A percentile compares a stretch with the other conserved stretches of the same genome.
Conservation (phyloP, 1,140 invertebrate genomes). For the Drosophila arawakana region DNA sequence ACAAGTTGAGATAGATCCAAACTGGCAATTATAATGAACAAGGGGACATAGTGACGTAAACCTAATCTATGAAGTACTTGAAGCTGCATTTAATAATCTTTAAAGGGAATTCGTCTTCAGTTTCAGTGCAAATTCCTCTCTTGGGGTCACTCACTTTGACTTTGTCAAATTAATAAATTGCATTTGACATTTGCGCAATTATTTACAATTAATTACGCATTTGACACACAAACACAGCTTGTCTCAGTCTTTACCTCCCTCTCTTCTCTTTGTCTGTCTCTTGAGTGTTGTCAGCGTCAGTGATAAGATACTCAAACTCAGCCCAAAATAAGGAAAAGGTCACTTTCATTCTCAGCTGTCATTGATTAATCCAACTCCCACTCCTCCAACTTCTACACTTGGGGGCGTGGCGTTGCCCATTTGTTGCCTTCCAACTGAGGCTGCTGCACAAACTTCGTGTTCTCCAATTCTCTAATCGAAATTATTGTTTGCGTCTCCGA, state of each 20-base stretch:
- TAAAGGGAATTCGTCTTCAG: conserved; percentile 9
- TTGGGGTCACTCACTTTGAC: conserved; percentile 47
- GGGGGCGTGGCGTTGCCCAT: conserved; percentile 40
- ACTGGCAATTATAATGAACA: conserved; percentile 44
- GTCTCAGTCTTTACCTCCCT: neutral
- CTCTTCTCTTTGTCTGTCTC: neutral
- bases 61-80: conserved; percentile 27
- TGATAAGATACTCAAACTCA: conserved; percentile 18
- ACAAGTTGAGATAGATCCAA: conserved; percentile 42
- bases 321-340: conserved; percentile 27
- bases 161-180: conserved; percentile 71
- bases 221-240: conserved; percentile 40
- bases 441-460: conserved; percentile 40
- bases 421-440: conserved; percentile 70
- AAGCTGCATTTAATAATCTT: neutral
- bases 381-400: conserved; percentile 12
- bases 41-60: conserved; percentile 32
- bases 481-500: conserved; percentile 63
- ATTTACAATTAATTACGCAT: conserved; percentile 76
- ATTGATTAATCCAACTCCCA: conserved; percentile 14
- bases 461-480: conserved; percentile 63
- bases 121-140: conserved; percentile 9
- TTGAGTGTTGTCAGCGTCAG: conserved; percentile 15
- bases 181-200: conserved; percentile 72
- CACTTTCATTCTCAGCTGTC: conserved; percentile 1